Conservation (phyloP, 1,140 invertebrate genomes). For the Monomorium pharaonis region DNA sequence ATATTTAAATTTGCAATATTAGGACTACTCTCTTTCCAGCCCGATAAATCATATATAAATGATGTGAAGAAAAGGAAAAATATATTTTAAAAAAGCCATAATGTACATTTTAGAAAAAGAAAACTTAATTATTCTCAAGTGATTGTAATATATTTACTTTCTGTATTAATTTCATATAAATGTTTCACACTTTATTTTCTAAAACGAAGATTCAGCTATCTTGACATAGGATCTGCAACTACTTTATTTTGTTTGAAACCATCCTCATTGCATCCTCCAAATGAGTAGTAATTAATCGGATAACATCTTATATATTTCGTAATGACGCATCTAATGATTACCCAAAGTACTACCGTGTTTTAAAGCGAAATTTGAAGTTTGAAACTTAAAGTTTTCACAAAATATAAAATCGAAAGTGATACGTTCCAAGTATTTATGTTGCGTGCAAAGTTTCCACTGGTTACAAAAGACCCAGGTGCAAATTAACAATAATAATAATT, state of each 20-base stretch:
- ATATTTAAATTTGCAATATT: not conserved
- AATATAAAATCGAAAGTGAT: not conserved
- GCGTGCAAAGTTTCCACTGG: not conserved
- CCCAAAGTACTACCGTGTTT: not conserved
- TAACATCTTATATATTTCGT: not conserved
- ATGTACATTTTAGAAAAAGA: not conserved
- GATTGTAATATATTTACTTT: not conserved
- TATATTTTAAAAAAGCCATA: not conserved
- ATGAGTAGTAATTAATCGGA: not conserved
- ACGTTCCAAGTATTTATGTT: not conserved
- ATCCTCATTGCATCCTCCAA: not conserved
- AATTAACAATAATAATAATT: conserved; percentile 1
- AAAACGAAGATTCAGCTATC: not conserved
- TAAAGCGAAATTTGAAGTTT: not conserved
- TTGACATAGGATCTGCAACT: not conserved
- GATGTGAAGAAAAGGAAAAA: not conserved
- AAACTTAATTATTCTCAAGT: not conserved
- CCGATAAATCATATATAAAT: not conserved
- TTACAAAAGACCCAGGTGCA: conserved; percentile 10
- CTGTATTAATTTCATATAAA: not conserved
- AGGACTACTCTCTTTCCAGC: not conserved
- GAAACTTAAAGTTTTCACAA: not conserved
- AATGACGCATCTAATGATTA: conserved; percentile 15
- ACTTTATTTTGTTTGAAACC: not conserved
- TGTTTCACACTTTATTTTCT: not conserved